Percentiles rank a stretch among this genome's conserved stretches.
These are phyloP conservation scores for Acrossocheilus fasciatus DNA, from an alignment of 2,797 vertebrate species.

Conservation along the genomic window DNA sequence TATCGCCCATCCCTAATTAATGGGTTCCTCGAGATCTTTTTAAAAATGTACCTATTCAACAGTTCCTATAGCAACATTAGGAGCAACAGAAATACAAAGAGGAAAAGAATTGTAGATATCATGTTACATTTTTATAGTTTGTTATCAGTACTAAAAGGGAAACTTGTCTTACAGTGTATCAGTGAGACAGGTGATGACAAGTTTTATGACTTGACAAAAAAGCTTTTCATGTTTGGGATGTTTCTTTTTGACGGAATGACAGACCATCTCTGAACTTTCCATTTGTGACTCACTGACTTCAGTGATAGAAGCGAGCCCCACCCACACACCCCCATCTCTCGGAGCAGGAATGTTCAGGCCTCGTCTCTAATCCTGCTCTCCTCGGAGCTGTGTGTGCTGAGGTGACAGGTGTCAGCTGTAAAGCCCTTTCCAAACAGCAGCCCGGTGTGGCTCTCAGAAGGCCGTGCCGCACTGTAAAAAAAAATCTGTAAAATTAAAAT, in stretches of 20 bases:
- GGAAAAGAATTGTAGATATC: not conserved
- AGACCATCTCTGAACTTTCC: slow-evolving; percentile 64
- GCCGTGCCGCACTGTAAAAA: not conserved
- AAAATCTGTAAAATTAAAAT: no score
- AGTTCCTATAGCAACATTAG: not conserved
- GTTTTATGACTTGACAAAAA: slow-evolving; percentile 44
- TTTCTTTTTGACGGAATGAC: slow-evolving; percentile 73
- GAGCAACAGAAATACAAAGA: not conserved
- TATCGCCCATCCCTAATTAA: not conserved
- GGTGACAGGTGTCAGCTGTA: slow-evolving; percentile 79
- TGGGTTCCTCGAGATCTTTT: not conserved
- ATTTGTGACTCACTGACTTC: slow-evolving; percentile 30
- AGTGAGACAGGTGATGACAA: slow-evolving; percentile 42
- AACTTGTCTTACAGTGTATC: slow-evolving; percentile 24
- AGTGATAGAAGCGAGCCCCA: not conserved
- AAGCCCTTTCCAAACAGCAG: slow-evolving; percentile 83
- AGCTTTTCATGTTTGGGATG: slow-evolving; percentile 44
- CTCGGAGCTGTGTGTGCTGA: slow-evolving; percentile 71
- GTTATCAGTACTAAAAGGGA: not conserved
- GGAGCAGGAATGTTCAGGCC: slow-evolving; percentile 51
- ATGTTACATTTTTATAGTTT: slow-evolving; percentile 5
- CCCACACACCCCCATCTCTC: slow-evolving; percentile 21
- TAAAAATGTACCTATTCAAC: not conserved
- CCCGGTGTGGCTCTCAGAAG: slow-evolving; percentile 49
- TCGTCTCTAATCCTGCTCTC: slow-evolving; percentile 59